Base-by-base conservation (phyloP, 2,113 vertebrate species). In the Varanus komodoensis region DNA sequence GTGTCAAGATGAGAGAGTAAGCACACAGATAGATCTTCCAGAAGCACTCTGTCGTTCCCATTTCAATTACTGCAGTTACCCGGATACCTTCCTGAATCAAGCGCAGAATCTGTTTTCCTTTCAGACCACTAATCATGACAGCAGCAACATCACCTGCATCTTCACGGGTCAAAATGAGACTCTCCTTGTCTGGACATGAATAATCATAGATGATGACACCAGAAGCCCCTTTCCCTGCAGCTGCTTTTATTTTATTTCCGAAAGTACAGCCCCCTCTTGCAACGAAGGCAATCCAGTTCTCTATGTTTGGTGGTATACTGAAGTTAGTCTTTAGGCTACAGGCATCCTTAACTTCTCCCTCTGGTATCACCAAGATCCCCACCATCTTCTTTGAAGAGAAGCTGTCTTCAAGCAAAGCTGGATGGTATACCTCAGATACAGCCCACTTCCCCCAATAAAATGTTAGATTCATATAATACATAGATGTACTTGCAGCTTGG, bases 21-120 rank as follows among this genome's bases (percentile, higher is more conserved):
- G 89, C 82, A n/a, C 89, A 86, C 8, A 90, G 50, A 57, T 80
- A 71, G 93, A 94, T 97, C 93, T 97, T 90, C 96, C 97, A 97
- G 2, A 94, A 94, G 87, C 97, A 95, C 1, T 94, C 95, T 83
- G 97, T 97, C 87, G 94, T 96, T 71, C 96, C 95, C 29, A 97
- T 96, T 90, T 97, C 96, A 78, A 98, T 97, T 84, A 96, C 93
- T 94, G 97, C 95, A 15, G 92, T 95, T 89, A 98, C 93, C 3
- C 94, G 90, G 29, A 96, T 1, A 4, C 90, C 93, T 29, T 94
- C 91, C 80, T 80, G 87, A 89, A 98, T 94, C 86, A 97, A 93
- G 8, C 48, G 8, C n/a, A 95, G 87, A 68, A 98, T 97, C 86
- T 97, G 94, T 91, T 92, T 86, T 87, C 96, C 97, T 94, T 96